phyloP scores from a whole-genome alignment of 2,888 invertebrate species.

The Hirtodrosophila confusa region DNA sequence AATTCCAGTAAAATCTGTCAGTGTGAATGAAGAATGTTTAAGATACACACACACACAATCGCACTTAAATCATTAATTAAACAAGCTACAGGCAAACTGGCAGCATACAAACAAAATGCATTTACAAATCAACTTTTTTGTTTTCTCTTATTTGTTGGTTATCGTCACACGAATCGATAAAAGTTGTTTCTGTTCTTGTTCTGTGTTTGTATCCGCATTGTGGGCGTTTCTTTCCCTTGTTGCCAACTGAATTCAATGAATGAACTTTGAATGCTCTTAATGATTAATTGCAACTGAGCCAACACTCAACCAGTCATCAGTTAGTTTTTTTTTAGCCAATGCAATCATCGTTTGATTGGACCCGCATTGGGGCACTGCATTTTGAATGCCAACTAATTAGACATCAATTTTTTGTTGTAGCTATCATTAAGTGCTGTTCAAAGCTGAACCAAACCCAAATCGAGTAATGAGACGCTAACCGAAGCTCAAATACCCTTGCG shows the following conservation, averaged over 20 bases:
- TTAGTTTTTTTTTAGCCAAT: constrained; percentile 31
- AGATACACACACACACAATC: constrained; percentile 10
- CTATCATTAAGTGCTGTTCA: constrained; percentile 24
- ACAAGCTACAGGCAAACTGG: constrained; percentile 50
- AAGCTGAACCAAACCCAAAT: not conserved
- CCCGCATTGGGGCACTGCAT: constrained; percentile 42
- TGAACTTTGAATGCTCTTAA: constrained; percentile 32
- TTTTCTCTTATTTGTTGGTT: constrained; percentile 15
- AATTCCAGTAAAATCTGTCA: not conserved
- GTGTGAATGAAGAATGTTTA: too few species aligned
- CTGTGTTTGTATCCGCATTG: constrained; percentile 22
- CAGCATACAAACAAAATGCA: constrained; percentile 75
- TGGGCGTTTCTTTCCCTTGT: constrained; percentile 40
- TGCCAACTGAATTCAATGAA: constrained; percentile 29
- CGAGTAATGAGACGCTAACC: not conserved
- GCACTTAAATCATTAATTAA: constrained; percentile 62
- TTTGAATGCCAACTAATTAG: constrained; percentile 54
- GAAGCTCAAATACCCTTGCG: constrained; percentile 4
- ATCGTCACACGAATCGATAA: constrained; percentile 61
- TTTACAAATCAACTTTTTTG: constrained; percentile 66
- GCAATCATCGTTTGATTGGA: constrained; percentile 34
- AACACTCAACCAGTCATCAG: constrained; percentile 16
- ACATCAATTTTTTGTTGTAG: constrained; percentile 14
- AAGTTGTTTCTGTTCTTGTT: constrained; percentile 26
- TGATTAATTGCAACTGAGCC: constrained; percentile 64